These are phyloP conservation scores for Gryllus bimaculatus DNA, from an alignment of 1,140 invertebrate species.

Conservation along the genomic window DNA sequence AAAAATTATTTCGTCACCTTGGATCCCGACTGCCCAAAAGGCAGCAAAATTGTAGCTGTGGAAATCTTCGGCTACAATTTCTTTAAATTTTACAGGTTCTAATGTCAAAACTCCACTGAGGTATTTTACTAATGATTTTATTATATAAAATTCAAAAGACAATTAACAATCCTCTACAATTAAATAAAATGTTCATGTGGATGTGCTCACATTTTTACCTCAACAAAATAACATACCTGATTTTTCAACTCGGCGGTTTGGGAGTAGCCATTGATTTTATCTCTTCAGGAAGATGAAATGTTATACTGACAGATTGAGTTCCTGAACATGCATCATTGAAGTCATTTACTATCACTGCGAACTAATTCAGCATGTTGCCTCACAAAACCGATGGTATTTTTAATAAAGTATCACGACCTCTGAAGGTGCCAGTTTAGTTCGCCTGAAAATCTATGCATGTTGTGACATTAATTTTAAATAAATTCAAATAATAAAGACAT, in stretches of 20 bases:
- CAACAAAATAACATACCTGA: not conserved
- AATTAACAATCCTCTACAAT: too few species aligned
- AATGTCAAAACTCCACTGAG: too few species aligned
- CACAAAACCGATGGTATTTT: slow-evolving; percentile 9
- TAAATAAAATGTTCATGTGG: too few species aligned
- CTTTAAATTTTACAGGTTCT: too few species aligned
- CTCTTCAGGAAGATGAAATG: slow-evolving; percentile 39
- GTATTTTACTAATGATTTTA: too few species aligned
- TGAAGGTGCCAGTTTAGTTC: slow-evolving; percentile 9
- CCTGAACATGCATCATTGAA: not conserved
- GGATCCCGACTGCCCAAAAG: too few species aligned
- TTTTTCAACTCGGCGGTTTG: not conserved
- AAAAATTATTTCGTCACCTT: too few species aligned
- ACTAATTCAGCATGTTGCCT: slow-evolving; percentile 3
- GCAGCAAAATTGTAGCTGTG: too few species aligned
- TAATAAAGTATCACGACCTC: slow-evolving; percentile 14
- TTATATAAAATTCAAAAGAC: too few species aligned
- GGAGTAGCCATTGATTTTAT: slow-evolving; percentile 24
- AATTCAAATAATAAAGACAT: not conserved
- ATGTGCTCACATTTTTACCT: too few species aligned
- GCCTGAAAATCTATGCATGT: slow-evolving; percentile 12
- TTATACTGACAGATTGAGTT: slow-evolving; percentile 31
- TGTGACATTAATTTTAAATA: slow-evolving; percentile 8
- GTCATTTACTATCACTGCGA: not conserved
- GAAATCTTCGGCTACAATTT: too few species aligned